Evolutionary conservation across 2,888 invertebrate genomes (phyloP), one percentile per base, ranked within the genome.

Genomic region (Hydriomena furcata): DNA sequence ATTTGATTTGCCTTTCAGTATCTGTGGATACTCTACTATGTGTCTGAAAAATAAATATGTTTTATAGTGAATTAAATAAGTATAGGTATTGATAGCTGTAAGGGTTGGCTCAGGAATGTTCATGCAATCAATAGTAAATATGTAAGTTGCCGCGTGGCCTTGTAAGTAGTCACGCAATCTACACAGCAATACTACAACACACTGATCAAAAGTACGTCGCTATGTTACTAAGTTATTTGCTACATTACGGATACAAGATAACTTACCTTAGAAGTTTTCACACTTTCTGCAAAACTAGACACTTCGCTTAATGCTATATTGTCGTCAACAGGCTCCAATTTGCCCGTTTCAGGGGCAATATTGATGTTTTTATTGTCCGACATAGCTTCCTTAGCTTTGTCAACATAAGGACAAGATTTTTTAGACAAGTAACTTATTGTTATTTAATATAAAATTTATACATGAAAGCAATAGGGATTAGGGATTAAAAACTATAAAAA

Each of bases 1-100:
- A 84, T 58, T 90, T 89, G 5, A 84, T 82, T 68, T 84, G 88
- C 51, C 90, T 79, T 52, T 90, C 90, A 36, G 88, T 82, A 41
- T 87, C 78, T 60, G 80, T 71, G 42, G 82, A 76, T 30, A 71
- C 62, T 24, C 23, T 28, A 40, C 71, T 73, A 44, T 71, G 73
- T 60, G 78, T 71, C 79, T 79, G 57, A 37, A 66, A 60, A 60
- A 49, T 8, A 42, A 21, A 21, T 28, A 25, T 21, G 41, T 36
- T 30, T 10, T 27, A 7, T 41, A n/a, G n/a, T 17, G 17, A 17
- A 17, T 3, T 4, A 17, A 17, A 17, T 17, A 17, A 4, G 17
- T 17, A 17, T 24, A n/a, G 10, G 4, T 24, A 1, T 27, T 8
- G 23, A 12, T 28, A 24, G 21, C n/a, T 24, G 8, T 11, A 7